Conservation (phyloP, 2,113 vertebrate species). For the Mesembrinibis cayennensis region DNA sequence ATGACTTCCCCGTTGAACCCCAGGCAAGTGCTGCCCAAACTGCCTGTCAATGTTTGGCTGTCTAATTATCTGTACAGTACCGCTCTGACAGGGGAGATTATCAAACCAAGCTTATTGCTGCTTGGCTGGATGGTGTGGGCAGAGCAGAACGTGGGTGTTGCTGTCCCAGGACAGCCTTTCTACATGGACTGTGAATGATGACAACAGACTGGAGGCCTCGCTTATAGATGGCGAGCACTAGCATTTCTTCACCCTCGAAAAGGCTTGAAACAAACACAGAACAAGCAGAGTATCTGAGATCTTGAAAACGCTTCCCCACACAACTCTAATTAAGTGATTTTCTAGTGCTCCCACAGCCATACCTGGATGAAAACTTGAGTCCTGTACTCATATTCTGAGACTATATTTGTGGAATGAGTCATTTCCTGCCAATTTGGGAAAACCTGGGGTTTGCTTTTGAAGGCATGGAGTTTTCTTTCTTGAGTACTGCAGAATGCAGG, state of each 20-base stretch:
- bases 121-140: not conserved
- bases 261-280: not conserved
- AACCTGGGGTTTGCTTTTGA: slow-evolving; percentile 13
- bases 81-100: rapidly evolving
- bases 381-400: not conserved
- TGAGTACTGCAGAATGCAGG: not conserved
- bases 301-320: not conserved
- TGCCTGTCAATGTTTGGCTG: not conserved
- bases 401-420: not conserved
- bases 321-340: not conserved
- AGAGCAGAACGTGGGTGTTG: not conserved
- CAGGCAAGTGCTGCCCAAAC: not conserved
- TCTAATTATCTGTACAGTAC: not conserved
- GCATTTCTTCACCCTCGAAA: not conserved
- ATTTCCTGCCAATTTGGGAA: not conserved
- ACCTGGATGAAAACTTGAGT: not conserved
- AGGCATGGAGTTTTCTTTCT: not conserved
- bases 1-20: not conserved
- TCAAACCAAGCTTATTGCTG: not conserved
- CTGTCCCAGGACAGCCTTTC: not conserved
- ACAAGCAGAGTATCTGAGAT: not conserved
- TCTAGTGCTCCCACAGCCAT: not conserved
- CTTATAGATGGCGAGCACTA: rapidly evolving
- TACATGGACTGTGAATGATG: rapidly evolving
- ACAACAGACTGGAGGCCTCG: not conserved